Evolutionary conservation across 2,113 vertebrate genomes (phyloP).

Genomic region (Centrocercus urophasianus): DNA sequence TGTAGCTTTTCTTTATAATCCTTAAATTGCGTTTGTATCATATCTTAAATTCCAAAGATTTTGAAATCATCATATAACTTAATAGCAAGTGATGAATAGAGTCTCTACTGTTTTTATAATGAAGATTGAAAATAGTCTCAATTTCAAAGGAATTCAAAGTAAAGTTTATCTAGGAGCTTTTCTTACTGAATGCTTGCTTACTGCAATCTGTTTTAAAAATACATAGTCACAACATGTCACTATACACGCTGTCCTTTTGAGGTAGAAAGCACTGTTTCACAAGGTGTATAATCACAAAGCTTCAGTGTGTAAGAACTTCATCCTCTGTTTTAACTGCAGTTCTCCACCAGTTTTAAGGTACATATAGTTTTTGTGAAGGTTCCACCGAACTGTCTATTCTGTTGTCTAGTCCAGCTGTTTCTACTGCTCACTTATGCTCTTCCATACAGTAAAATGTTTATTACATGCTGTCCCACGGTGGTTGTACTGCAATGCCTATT

Average conservation of each 20-base stretch:
- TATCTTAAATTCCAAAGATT: not conserved
- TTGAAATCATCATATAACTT: constrained; percentile 24
- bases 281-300: not conserved
- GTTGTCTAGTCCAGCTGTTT: not conserved
- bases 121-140: not conserved
- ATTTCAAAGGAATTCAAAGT: not conserved
- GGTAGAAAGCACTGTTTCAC: not conserved
- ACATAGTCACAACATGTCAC: not conserved
- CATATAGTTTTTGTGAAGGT: not conserved
- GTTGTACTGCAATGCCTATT: constrained; percentile 7
- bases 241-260: not conserved
- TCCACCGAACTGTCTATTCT: not conserved
- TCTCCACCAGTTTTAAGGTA: not conserved
- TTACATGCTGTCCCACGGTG: not conserved
- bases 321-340: not conserved
- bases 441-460: not conserved
- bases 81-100: not conserved
- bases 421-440: not conserved
- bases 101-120: not conserved
- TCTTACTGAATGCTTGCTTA: not conserved
- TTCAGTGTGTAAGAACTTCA: not conserved
- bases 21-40: constrained; percentile 28
- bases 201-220: not conserved
- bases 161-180: not conserved
- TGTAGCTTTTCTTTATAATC: constrained; percentile 37